Evolutionary conservation across 2,888 invertebrate species (phyloP), one percentile per base, ranked within the genome.

Genomic region (Octonoba sinensis): DNA sequence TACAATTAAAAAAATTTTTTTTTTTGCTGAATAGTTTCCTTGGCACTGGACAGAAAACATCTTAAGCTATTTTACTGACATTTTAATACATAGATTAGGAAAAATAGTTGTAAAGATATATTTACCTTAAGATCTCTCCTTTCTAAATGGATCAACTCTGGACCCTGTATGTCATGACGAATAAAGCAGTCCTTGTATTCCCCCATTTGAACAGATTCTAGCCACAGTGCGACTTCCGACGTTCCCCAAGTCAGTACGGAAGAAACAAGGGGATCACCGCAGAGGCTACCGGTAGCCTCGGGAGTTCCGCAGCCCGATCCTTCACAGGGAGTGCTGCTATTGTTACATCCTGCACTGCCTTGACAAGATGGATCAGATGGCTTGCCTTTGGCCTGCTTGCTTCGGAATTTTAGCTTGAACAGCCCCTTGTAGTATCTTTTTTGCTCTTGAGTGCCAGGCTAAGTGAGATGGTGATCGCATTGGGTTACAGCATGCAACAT

Each of bases 181-280:
- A 93, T 91, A 88, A 98, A 98, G 79, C 93, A 93, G n/a, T 96
- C 96, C 3, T 93, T 92, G 89, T 98, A 98, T 88, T 98, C 97
- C 0, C 92, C 92, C 16, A 99, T 91, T 83, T 96, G 95, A 83
- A 98, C 91, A 0, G 93, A 92, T 85, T 95, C 95, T 84, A 99
- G 90, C 97, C 98, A 99, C 12, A 92, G 90, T 73, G 94, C 94
- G 1, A 98, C 97, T 88, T 98, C 97, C 72, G 93, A 93, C 12
- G 94, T 93, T 47, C 94, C 93, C 98, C 98, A 98, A 67, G 88
- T 88, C 27, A 88, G 86, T 88, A 91, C 85, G 90, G 85, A 84
- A n/a, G 83, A 62, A 2, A 54, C 36, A 24, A 79, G 69, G 15
- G 70, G 75, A 24, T 78, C 74, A 3, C 70, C 57, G 44, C 69